Evolutionary conservation across 1,140 invertebrate genomes (phyloP).

Genomic region (Pissodes strobi): DNA sequence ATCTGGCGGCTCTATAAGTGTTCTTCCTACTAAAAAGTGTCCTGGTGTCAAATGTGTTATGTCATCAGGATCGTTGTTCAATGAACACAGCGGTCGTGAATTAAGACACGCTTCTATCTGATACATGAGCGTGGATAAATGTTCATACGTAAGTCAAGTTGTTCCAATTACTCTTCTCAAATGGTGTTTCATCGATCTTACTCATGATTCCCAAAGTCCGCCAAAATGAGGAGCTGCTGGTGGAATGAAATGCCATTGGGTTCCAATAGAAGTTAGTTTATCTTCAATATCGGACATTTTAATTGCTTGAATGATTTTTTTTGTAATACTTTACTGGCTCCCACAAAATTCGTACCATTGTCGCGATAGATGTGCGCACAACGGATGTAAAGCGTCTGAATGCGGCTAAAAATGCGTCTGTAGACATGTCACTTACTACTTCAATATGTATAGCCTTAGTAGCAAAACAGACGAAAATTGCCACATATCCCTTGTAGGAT

Average conservation of each 20-base stretch:
- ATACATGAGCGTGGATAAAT: too few relatives aligned
- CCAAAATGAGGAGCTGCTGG: too few relatives aligned
- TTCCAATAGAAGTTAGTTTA: not conserved
- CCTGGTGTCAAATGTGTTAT: conserved; percentile 45
- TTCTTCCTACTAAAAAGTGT: conserved; percentile 56
- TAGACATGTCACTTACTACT: too few relatives aligned
- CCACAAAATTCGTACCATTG: conserved; percentile 26
- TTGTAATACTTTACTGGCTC: not conserved
- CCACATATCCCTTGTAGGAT: conserved; percentile 6
- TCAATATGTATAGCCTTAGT: too few relatives aligned
- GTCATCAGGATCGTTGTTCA: conserved; percentile 45
- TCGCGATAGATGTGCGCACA: too few relatives aligned
- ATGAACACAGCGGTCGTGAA: conserved; percentile 46
- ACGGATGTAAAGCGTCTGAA: conserved; percentile 48
- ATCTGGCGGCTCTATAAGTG: too few relatives aligned
- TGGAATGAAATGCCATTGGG: conserved; percentile 50
- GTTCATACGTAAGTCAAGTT: too few relatives aligned
- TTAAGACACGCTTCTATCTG: conserved; percentile 48
- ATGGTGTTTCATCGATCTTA: conserved; percentile 42
- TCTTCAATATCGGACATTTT: too few relatives aligned
- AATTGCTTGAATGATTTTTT: not conserved
- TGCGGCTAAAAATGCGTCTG: conserved; percentile 20
- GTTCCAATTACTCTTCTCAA: too few relatives aligned
- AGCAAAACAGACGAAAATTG: too few relatives aligned
- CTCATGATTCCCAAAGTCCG: too few relatives aligned